Percentiles rank a stretch among this genome's conserved stretches.
Evolutionary conservation across 2,888 invertebrate genomes (phyloP).

Genomic region (Timema cristinae): DNA sequence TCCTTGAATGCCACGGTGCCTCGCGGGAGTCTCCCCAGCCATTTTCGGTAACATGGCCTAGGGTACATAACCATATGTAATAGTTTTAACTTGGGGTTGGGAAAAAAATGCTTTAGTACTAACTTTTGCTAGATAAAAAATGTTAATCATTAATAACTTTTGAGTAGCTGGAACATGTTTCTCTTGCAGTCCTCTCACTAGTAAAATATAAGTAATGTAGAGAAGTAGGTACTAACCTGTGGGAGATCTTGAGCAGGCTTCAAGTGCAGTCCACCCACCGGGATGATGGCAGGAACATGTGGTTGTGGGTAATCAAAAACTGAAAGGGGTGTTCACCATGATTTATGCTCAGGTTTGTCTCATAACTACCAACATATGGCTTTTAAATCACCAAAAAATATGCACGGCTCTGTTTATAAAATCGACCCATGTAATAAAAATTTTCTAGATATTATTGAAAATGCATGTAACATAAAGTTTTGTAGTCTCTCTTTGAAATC

Average conservation of each 20-base stretch:
- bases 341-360: slow-evolving; percentile 46
- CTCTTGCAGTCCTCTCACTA: neutral
- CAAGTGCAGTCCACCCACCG: slow-evolving; percentile 46
- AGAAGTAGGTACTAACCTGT: slow-evolving; percentile 38
- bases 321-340: slow-evolving; percentile 44
- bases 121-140: too few species aligned
- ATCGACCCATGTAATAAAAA: slow-evolving; percentile 14
- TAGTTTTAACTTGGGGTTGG: too few species aligned
- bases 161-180: neutral
- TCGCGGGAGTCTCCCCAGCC: too few species aligned
- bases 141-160: too few species aligned
- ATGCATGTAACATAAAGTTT: slow-evolving; percentile 24
- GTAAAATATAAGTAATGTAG: neutral
- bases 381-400: slow-evolving; percentile 31
- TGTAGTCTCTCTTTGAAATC: slow-evolving; percentile 27
- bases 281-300: slow-evolving; percentile 43
- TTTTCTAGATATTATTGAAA: neutral
- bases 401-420: slow-evolving; percentile 23
- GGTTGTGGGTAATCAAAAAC: slow-evolving; percentile 41
- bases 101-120: too few species aligned
- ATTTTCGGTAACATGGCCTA: too few species aligned
- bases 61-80: too few species aligned
- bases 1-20: too few species aligned
- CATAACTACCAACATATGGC: slow-evolving; percentile 44
- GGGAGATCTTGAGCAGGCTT: slow-evolving; percentile 43